Evolutionary conservation across 2,113 vertebrate species (phyloP), one percentile per base, ranked within the genome.

Genomic region (Anhinga anhinga): DNA sequence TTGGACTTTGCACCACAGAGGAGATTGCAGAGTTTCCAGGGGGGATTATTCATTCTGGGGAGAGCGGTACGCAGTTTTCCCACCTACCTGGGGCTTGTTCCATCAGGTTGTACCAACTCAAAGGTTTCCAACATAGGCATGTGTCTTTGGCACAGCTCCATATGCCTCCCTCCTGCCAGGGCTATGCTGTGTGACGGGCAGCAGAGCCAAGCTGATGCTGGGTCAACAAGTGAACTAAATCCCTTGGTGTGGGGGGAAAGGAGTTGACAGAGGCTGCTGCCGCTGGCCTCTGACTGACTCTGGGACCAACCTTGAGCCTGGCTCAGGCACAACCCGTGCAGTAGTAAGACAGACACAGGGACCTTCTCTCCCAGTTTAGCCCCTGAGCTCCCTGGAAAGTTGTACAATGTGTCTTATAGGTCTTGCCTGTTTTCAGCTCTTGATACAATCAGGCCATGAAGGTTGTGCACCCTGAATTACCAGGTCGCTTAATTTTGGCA

Each of bases 121-220:
- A 13, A 74, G 40, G 19, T 74, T 91, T 82, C n/a, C 44, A 49
- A 2, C 0, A 0, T 27, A 79, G 26, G 30, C 8, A 42, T 25
- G 26, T 50, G 32, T 30, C 10, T 40, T 10, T 67, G 78, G 63
- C 69, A 40, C 45, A 61, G 40, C 69, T 77, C 47, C 58, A 11
- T 4, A 0, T 0, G 4, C 42, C 49, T 21, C 16, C 14, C 29
- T 40, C 1, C 2, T 50, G 67, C n/a, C 26, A 18, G 10, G 73
- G 76, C 29, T 63, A 3, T 0, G 20, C 42, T 22, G 29, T 10
- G 76, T 11, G 62, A 29, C 50, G 65, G 56, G n/a, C 52, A 40
- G 38, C 6, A 3, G 23, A 42, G 45, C n/a, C 82, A 47, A 55
- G 62, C 40, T 34, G 8, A 7, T 49, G 58, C 82, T 72, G 56